Percentiles rank a stretch among this genome's conserved stretches.
phyloP scores from a whole-genome alignment of 1,140 invertebrate genomes.

The Philopotamus ludificatus region DNA sequence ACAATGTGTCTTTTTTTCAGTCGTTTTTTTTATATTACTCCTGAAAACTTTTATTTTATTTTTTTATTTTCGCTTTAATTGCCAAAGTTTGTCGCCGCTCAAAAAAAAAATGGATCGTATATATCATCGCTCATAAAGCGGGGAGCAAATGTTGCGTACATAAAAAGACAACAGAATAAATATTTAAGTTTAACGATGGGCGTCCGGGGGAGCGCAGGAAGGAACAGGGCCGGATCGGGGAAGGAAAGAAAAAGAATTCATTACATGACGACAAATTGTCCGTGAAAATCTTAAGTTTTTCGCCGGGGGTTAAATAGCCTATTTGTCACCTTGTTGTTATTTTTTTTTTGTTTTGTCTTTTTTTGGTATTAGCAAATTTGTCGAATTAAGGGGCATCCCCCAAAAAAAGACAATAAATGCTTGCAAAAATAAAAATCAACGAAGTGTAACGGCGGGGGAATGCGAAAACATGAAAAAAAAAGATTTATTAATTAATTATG shows the following conservation, averaged over 20 bases:
- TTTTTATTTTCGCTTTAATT: not conserved
- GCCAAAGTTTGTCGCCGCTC: not conserved
- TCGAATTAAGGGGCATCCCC: too few species aligned
- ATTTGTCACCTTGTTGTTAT: not conserved
- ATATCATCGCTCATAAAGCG: slow-evolving; percentile 28
- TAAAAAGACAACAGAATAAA: slow-evolving; percentile 26
- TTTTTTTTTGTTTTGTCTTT: too few species aligned
- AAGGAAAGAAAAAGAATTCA: slow-evolving; percentile 21
- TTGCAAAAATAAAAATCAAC: too few species aligned
- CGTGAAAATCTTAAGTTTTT: slow-evolving; percentile 36
- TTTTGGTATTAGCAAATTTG: too few species aligned
- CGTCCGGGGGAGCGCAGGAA: slow-evolving; percentile 14
- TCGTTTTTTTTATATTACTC: not conserved
- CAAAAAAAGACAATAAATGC: too few species aligned
- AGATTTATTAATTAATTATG: too few species aligned
- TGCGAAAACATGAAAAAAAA: too few species aligned
- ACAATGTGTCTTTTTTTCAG: too few species aligned
- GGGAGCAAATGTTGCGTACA: not conserved
- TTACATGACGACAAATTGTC: slow-evolving; percentile 37
- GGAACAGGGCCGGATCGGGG: not conserved
- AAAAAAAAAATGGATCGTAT: slow-evolving; percentile 16
- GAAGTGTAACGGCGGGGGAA: too few species aligned
- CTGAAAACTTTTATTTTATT: not conserved
- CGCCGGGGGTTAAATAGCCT: slow-evolving; percentile 17
- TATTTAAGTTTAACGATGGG: slow-evolving; percentile 28